A percentile compares a stretch with the other conserved stretches of the same genome.
Evolutionary conservation across 2,113 vertebrate genomes (phyloP).

Genomic region (Aspidoscelis tigris): DNA sequence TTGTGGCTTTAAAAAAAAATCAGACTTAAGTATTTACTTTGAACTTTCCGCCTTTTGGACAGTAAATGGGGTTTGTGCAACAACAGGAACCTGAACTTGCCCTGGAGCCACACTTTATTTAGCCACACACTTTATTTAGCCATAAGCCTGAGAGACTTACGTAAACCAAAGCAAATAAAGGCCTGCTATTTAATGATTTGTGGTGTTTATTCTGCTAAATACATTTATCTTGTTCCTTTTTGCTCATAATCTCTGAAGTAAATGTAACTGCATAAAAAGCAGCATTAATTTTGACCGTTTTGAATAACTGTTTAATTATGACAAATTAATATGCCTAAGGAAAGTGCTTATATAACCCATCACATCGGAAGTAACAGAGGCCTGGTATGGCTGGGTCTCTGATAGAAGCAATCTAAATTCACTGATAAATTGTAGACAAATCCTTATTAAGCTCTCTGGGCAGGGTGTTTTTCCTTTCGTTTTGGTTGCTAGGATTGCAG

Average conservation of each 20-base stretch:
- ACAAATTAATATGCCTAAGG: conserved; percentile 48
- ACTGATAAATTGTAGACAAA: conserved; percentile 77
- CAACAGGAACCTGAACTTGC: background rate
- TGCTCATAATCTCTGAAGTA: conserved; percentile 41
- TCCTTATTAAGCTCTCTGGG: conserved; percentile 79
- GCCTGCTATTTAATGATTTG: conserved; percentile 29
- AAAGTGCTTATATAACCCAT: conserved; percentile 67
- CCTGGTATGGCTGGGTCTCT: conserved; percentile 60
- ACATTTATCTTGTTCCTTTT: background rate
- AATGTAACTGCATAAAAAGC: conserved; percentile 43
- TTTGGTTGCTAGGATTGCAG: conserved; percentile 64
- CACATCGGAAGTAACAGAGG: conserved; percentile 57
- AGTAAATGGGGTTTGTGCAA: background rate
- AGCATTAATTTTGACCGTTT: conserved; percentile 50
- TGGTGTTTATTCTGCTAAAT: conserved; percentile 38
- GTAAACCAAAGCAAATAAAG: conserved; percentile 24
- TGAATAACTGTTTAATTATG: conserved; percentile 50
- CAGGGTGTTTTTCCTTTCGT: conserved; percentile 37
- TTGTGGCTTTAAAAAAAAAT: background rate
- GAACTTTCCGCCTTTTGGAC: background rate
- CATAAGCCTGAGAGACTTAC: conserved; percentile 19
- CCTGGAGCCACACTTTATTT: background rate
- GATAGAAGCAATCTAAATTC: conserved; percentile 71
- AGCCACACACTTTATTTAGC: background rate
- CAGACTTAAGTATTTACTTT: background rate